These are phyloP conservation scores for Coracopsis vasa DNA, from an alignment of 2,113 vertebrate species.

Conservation along the genomic window DNA sequence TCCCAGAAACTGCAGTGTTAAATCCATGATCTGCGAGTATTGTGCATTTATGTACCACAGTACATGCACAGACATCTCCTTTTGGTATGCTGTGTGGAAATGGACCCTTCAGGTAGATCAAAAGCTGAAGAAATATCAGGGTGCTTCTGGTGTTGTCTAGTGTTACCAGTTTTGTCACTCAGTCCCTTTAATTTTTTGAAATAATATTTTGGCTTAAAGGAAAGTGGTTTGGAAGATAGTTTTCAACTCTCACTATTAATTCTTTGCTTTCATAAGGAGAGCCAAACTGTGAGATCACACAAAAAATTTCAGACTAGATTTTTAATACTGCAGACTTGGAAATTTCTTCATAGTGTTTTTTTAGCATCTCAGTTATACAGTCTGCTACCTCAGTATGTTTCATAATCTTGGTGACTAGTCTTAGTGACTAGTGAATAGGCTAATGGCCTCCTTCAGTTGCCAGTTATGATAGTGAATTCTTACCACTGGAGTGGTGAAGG, in stretches of 20 bases:
- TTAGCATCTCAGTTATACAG: neutral
- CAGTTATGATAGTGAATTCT: neutral
- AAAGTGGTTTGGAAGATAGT: neutral
- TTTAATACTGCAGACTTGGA: neutral
- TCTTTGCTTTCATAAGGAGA: neutral
- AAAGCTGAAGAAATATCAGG: neutral
- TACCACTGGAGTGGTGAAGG: neutral
- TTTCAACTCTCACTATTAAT: neutral
- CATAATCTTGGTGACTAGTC: neutral
- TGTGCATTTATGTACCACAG: fast-evolving
- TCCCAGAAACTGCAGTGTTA: neutral
- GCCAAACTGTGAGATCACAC: neutral
- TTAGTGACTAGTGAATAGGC: neutral
- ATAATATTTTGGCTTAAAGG: neutral
- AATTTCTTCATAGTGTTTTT: neutral
- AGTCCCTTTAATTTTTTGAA: neutral
- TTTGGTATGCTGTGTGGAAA: neutral
- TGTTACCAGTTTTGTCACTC: neutral
- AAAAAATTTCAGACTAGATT: neutral
- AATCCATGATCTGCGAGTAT: neutral
- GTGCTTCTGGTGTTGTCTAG: neutral
- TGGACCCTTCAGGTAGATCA: neutral
- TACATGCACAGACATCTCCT: neutral
- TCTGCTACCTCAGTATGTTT: neutral
- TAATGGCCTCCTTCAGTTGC: neutral